Conservation (phyloP, 2,888 invertebrate genomes). For the Apotomis betuletana region DNA sequence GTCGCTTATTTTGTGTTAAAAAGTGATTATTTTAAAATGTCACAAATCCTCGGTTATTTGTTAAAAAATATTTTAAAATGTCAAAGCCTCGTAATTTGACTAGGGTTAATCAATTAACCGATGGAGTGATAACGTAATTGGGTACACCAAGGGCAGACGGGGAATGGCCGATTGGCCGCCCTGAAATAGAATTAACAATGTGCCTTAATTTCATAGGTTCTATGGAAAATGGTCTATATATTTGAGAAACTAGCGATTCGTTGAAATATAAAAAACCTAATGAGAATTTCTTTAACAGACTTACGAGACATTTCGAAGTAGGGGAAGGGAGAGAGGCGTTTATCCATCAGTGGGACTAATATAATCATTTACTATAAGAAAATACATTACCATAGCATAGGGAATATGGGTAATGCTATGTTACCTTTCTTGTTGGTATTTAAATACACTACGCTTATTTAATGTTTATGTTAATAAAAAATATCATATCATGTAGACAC, state of each 20-base stretch:
- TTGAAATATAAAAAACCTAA: neutral
- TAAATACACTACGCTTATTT: too few species aligned
- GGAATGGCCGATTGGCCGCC: conserved; percentile 33
- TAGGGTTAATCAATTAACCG: conserved; percentile 24
- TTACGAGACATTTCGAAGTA: too few species aligned
- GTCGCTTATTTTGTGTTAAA: neutral
- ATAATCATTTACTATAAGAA: too few species aligned
- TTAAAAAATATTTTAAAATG: conserved; percentile 14
- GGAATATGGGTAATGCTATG: too few species aligned
- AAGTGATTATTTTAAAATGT: conserved; percentile 17
- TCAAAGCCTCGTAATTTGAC: conserved; percentile 6
- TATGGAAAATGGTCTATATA: neutral
- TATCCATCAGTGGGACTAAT: too few species aligned
- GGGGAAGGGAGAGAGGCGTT: too few species aligned
- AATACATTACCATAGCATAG: too few species aligned
- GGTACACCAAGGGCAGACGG: conserved; percentile 32
- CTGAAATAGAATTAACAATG: neutral
- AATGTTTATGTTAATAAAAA: too few species aligned
- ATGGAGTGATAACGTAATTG: conserved; percentile 25
- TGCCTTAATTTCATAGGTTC: neutral
- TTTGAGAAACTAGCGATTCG: neutral
- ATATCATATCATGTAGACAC: too few species aligned
- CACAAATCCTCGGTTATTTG: neutral
- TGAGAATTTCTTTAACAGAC: too few species aligned
- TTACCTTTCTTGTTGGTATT: too few species aligned